Conservation (phyloP, 2,888 invertebrate species). For the Julus scanicus region DNA sequence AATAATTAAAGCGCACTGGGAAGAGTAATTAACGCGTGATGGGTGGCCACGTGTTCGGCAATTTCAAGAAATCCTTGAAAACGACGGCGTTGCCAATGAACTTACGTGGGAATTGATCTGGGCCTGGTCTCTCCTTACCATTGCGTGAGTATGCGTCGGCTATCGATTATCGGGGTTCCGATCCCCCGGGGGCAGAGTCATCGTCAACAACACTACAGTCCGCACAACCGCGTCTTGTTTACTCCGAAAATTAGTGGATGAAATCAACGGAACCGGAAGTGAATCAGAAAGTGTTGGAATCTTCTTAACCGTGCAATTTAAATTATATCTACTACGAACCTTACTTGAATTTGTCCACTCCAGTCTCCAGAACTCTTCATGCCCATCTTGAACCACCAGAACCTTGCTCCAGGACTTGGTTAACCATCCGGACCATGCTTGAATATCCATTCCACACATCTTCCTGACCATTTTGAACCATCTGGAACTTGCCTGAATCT, state of each 20-base stretch:
- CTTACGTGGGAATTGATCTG: constrained; percentile 8
- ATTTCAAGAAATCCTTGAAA: constrained; percentile 33
- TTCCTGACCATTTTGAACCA: too few relatives aligned
- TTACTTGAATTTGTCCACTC: too few relatives aligned
- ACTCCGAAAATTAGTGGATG: not conserved
- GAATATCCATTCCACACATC: too few relatives aligned
- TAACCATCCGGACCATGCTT: too few relatives aligned
- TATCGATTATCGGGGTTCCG: constrained; percentile 22
- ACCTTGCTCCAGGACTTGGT: too few relatives aligned
- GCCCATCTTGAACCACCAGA: too few relatives aligned
- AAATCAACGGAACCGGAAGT: not conserved
- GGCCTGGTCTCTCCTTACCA: not conserved
- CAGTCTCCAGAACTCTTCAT: too few relatives aligned
- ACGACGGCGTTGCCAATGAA: not conserved
- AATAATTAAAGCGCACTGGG: not conserved
- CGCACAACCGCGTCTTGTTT: not conserved
- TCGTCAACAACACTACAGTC: not conserved
- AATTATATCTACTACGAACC: too few relatives aligned
- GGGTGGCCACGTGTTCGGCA: constrained; percentile 5
- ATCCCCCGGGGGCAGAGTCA: not conserved
- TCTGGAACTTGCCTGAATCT: too few relatives aligned
- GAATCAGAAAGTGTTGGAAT: too few relatives aligned
- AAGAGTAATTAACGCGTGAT: not conserved
- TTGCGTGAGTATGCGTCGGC: not conserved
- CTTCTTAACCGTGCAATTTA: too few relatives aligned